Percentiles rank a stretch among this genome's conserved stretches.
Evolutionary conservation across 2,888 invertebrate species (phyloP).

Genomic region (Salticus scenicus): DNA sequence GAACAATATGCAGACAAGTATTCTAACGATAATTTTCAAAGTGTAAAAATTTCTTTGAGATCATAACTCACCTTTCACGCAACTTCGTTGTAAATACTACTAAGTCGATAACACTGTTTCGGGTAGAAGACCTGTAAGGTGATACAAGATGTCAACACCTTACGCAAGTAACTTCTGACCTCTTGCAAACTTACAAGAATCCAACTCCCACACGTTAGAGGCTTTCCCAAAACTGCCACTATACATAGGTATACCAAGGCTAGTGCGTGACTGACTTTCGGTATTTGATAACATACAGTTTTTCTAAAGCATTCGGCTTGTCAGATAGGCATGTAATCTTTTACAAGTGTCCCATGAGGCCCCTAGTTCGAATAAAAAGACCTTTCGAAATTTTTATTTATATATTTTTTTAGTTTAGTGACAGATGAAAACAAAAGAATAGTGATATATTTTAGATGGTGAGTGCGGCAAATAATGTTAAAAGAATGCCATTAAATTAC

Average conservation of each 20-base stretch:
- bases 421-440: neutral
- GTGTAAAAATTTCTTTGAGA: neutral
- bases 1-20: neutral
- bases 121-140: neutral
- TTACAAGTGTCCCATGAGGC: neutral
- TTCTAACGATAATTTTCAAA: neutral
- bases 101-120: neutral
- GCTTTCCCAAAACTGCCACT: neutral
- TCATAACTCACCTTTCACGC: constrained; percentile 4
- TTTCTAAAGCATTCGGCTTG: neutral
- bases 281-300: neutral
- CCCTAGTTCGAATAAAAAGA: neutral
- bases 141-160: constrained; percentile 17
- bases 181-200: constrained; percentile 11
- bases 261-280: neutral
- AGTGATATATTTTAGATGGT: neutral
- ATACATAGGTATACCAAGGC: neutral
- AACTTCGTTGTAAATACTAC: neutral
- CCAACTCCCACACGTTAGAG: neutral
- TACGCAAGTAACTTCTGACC: constrained; percentile 12
- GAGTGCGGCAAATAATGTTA: no score
- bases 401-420: no score
- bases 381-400: neutral
- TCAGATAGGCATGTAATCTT: neutral
- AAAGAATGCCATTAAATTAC: no score